These are phyloP conservation scores for Pseudorasbora parva DNA, from an alignment of 2,113 vertebrate genomes.

Conservation along the genomic window DNA sequence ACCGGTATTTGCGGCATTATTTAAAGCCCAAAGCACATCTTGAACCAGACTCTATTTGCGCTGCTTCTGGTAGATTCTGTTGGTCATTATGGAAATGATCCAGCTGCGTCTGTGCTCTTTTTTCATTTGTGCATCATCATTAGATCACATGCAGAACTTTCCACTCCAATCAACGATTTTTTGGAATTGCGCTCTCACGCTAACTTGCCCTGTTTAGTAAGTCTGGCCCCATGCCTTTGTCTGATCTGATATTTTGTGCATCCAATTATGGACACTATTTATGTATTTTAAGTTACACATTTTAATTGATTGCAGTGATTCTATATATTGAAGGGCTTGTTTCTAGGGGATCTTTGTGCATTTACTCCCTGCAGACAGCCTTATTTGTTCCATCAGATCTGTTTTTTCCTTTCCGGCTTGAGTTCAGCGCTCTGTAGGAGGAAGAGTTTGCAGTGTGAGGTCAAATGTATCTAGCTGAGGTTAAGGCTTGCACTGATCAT, in stretches of 20 bases:
- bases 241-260: background rate
- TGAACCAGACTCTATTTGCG: too few relatives aligned
- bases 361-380: slow-evolving; percentile 16
- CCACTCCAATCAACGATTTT: too few relatives aligned
- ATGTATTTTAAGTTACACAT: background rate
- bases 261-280: background rate
- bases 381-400: slow-evolving; percentile 39
- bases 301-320: background rate
- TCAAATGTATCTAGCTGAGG: slow-evolving; percentile 45
- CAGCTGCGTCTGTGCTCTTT: too few relatives aligned
- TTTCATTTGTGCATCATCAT: too few relatives aligned
- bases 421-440: slow-evolving; percentile 32
- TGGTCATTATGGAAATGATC: too few relatives aligned
- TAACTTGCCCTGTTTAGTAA: too few relatives aligned
- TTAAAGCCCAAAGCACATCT: too few relatives aligned
- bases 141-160: too few relatives aligned
- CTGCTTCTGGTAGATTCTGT: too few relatives aligned
- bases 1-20: too few relatives aligned
- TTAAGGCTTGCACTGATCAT: slow-evolving; percentile 17
- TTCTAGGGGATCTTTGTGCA: background rate
- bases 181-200: too few relatives aligned
- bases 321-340: background rate
- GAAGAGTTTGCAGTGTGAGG: slow-evolving; percentile 15
- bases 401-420: slow-evolving; percentile 31
- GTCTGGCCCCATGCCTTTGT: background rate